A percentile compares a stretch with the other conserved stretches of the same genome.
These are phyloP conservation scores for Lontra canadensis DNA, from an alignment of 2,113 vertebrate genomes.

Conservation along the genomic window DNA sequence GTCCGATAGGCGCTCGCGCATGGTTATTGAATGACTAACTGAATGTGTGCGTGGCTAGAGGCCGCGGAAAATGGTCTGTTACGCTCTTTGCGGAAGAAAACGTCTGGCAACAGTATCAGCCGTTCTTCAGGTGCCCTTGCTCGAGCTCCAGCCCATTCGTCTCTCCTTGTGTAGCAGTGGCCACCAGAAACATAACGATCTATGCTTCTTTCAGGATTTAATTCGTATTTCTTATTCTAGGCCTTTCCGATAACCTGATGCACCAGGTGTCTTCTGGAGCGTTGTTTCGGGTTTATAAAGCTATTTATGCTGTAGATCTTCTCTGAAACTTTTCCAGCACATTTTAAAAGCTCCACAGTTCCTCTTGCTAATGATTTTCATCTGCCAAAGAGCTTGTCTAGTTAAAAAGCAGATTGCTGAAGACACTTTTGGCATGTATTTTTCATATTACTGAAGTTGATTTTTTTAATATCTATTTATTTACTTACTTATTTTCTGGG, in stretches of 20 bases:
- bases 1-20: not conserved
- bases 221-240: not conserved
- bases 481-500: not conserved
- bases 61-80: not conserved
- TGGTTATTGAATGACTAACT: not conserved
- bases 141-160: not conserved
- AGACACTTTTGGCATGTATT: not conserved
- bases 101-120: not conserved
- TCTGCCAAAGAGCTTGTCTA: constrained; percentile 39
- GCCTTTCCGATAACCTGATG: not conserved
- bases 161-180: not conserved
- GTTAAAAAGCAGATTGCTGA: constrained; percentile 17
- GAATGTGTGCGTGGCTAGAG: not conserved
- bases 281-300: not conserved
- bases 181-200: rapidly evolving
- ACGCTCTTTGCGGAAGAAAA: not conserved
- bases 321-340: constrained; percentile 18
- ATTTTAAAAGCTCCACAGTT: not conserved
- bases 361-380: constrained; percentile 58
- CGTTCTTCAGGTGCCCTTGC: not conserved
- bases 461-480: not conserved
- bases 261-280: not conserved
- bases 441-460: constrained; percentile 6
- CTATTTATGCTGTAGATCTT: not conserved
- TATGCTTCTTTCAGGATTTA: not conserved